Conservation (phyloP, 2,113 vertebrate species). For the Silurus asotus region DNA sequence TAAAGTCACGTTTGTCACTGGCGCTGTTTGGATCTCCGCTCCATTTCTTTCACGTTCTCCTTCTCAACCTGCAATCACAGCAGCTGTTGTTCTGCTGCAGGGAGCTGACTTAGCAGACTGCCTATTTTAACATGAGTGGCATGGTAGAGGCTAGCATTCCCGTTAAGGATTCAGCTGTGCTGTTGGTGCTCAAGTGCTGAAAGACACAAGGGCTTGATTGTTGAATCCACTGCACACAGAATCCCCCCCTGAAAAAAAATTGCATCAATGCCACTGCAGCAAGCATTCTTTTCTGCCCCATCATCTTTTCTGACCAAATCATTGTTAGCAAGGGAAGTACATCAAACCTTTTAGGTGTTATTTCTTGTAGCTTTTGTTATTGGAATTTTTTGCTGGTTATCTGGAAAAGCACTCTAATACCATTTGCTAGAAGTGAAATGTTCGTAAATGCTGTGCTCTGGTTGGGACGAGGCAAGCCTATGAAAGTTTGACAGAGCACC, state of each 20-base stretch:
- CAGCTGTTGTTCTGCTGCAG: slow-evolving; percentile 43
- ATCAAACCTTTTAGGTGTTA: not conserved
- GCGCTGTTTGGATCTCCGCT: not conserved
- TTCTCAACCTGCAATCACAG: slow-evolving; percentile 27
- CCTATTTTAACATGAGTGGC: slow-evolving; percentile 70
- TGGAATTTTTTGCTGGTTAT: not conserved
- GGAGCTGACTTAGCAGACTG: slow-evolving; percentile 65
- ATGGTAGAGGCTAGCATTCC: slow-evolving; percentile 62
- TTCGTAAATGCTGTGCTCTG: not conserved
- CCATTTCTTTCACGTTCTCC: slow-evolving; percentile 18
- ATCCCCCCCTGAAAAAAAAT: slow-evolving; percentile 30
- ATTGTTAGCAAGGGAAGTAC: not conserved
- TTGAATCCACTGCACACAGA: slow-evolving; percentile 57
- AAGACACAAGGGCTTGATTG: slow-evolving; percentile 62
- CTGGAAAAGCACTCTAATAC: not conserved
- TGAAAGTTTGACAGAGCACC: slow-evolving; percentile 40
- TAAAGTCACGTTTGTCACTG: not conserved
- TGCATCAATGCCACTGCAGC: slow-evolving; percentile 26
- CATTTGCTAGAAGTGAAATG: not conserved
- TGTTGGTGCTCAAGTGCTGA: slow-evolving; percentile 43
- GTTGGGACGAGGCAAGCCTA: not conserved
- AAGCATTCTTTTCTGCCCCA: not conserved
- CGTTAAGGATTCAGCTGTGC: slow-evolving; percentile 67
- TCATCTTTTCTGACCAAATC: not conserved
- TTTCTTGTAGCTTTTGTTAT: not conserved